These are phyloP conservation scores for Drosophila nebulosa DNA, from an alignment of 1,140 invertebrate species.

Conservation along the genomic window DNA sequence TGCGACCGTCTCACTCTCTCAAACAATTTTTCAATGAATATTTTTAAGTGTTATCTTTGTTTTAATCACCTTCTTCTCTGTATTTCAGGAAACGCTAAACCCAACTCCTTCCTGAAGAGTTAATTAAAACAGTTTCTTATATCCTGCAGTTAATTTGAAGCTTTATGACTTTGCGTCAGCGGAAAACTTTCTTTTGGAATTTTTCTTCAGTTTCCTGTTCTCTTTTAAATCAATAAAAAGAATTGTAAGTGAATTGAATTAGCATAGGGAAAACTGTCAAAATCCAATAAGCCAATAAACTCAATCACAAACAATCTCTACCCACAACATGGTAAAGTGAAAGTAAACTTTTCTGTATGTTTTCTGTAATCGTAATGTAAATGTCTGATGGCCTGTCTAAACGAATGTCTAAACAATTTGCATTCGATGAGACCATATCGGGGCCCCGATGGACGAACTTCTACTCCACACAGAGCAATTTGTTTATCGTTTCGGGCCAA, in stretches of 20 bases:
- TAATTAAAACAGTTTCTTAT: no score
- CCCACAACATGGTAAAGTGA: background rate
- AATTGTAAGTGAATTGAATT: background rate
- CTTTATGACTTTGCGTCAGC: no score
- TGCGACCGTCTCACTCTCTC: no score
- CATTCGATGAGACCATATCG: no score
- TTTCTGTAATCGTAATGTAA: slow-evolving; percentile 1
- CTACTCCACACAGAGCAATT: slow-evolving; percentile 6
- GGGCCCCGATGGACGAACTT: slow-evolving; percentile 3
- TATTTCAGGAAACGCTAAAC: no score
- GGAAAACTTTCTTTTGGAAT: no score
- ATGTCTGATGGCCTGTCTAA: slow-evolving; percentile 2
- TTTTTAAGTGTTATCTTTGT: no score
- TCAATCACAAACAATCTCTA: background rate
- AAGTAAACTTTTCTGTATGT: slow-evolving; percentile 3
- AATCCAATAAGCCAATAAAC: background rate
- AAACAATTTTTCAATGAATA: no score
- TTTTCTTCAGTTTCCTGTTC: background rate
- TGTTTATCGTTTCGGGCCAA: slow-evolving; percentile 4
- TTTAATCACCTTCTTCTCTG: no score
- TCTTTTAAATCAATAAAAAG: background rate
- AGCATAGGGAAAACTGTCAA: background rate
- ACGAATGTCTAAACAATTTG: slow-evolving; percentile 16
- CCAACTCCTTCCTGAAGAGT: no score
- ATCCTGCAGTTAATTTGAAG: no score